Evolutionary conservation across 2,888 invertebrate species (phyloP), one percentile per base, ranked within the genome.

Genomic region (Caenorhabditis drosophilae): DNA sequence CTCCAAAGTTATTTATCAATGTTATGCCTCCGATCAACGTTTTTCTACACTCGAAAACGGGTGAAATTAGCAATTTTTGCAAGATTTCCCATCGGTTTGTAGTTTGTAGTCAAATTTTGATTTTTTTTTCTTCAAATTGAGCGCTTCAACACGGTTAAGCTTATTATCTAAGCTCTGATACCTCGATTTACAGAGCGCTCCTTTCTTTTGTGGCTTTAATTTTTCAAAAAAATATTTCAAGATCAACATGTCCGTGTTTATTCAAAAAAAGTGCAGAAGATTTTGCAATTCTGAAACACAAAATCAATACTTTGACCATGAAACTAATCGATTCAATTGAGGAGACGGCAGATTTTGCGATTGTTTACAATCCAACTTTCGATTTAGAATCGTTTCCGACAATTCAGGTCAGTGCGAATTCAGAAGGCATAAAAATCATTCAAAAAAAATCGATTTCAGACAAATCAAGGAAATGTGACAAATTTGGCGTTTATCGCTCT

Each of bases 21-120:
- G 27, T 75, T 11, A 68, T 75, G 68, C 68, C 73, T 9, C 66
- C 71, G 2, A 63, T 73, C 35, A 69, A 71, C 50, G 64, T 73
- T 0, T 53, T 66, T 35, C 50, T 69, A 20, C 53, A 72, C n/a
- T 36, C 49, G 11, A 58, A 61, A 51, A 66, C 67, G n/a, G 67
- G 68, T 35, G 34, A 61, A 20, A 51, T 41, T 11, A 58, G 60
- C 25, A 41, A 57, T 2, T 75, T 72, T 41, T 75, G 75, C 22
- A 51, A 57, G 25, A 38, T 56, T 16, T 56, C 67, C 22, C 75
- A 75, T 42, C 48, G 47, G 74, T 74, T 6, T 15, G 36, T 36
- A 36, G 12, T 38, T 12, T 56, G 22, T 9, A 7, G 12, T 11
- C 12, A 36, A 12, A 25, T 36, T 15, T 27, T 41, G 23, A 4